Evolutionary conservation across 1,140 invertebrate species (phyloP), one percentile per base, ranked within the genome.

Genomic region (Calosoma granatense): DNA sequence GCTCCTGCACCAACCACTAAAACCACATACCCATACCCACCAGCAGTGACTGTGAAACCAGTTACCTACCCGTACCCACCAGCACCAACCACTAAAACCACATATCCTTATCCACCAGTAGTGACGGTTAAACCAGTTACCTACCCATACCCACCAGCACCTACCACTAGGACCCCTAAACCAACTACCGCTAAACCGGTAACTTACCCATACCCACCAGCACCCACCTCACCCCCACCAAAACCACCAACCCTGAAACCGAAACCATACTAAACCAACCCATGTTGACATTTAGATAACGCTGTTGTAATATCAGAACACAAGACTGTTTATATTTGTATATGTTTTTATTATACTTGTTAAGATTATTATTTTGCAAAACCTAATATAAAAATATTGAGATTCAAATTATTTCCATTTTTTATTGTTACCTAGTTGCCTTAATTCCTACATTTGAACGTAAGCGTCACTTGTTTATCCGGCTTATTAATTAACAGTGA

Each of bases 401-500:
- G n/a, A 36, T 36, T n/a, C 26, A 36, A 9, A 36, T 9, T n/a
- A 36, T 36, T 36, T 36, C 6, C n/a, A 9, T 36, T 36, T 36
- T 9, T n/a, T 36, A 36, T n/a, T 9, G n/a, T n/a, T 51, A 53
- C 52, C 1, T 23, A 22, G n/a, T 36, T 36, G 6, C 26, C 6
- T 9, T 36, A 41, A 20, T 59, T 54, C 63, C 73, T 72, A 53
- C 64, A 36, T 59, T 67, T 69, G 64, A 86, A 82, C 20, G 63
- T 70, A 36, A 91, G 70, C 47, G 75, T 71, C 14, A 92, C 75
- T 9, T 87, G 82, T 60, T 76, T 71, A 72, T 90, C 81, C 1
- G 90, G 90, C 66, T 86, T 84, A 63, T 92, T 92, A 54, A 93
- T 91, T 14, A 89, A 71, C 19, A 81, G 67, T 0, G 88, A 86